These are phyloP conservation scores for Chrysolina americana DNA, from an alignment of 2,888 invertebrate species.

Conservation along the genomic window DNA sequence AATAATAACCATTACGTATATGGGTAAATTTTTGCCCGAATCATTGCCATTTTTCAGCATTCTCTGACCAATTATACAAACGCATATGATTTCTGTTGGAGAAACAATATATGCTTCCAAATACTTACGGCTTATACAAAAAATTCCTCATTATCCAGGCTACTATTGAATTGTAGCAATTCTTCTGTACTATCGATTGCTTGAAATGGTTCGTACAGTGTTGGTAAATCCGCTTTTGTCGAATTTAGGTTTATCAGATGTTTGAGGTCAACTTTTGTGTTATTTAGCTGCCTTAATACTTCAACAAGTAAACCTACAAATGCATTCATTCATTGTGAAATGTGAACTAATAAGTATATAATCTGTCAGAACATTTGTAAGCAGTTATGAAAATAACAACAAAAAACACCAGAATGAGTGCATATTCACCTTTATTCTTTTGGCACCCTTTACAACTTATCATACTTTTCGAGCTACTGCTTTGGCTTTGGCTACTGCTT, in stretches of 20 bases:
- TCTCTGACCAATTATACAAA: neutral
- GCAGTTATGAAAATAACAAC: neutral
- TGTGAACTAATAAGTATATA: neutral
- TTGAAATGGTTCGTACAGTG: neutral
- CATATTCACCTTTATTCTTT: conserved; percentile 11
- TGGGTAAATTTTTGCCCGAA: neutral
- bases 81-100: neutral
- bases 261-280: conserved; percentile 6
- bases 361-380: neutral
- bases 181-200: neutral
- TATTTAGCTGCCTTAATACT: conserved; percentile 1
- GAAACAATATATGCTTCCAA: neutral
- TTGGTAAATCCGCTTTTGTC: neutral
- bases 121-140: conserved; percentile 8
- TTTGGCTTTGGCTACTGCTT: neutral
- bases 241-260: neutral
- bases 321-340: neutral
- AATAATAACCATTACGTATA: neutral
- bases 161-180: neutral
- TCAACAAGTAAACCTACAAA: conserved; percentile 2
- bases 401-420: neutral
- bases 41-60: neutral
- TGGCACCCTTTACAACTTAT: neutral
- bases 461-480: neutral
- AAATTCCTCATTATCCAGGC: conserved; percentile 1